Percentiles rank a stretch among this genome's conserved stretches.
Evolutionary conservation across 2,797 vertebrate genomes (phyloP).

Genomic region (Sandelia bainsii): DNA sequence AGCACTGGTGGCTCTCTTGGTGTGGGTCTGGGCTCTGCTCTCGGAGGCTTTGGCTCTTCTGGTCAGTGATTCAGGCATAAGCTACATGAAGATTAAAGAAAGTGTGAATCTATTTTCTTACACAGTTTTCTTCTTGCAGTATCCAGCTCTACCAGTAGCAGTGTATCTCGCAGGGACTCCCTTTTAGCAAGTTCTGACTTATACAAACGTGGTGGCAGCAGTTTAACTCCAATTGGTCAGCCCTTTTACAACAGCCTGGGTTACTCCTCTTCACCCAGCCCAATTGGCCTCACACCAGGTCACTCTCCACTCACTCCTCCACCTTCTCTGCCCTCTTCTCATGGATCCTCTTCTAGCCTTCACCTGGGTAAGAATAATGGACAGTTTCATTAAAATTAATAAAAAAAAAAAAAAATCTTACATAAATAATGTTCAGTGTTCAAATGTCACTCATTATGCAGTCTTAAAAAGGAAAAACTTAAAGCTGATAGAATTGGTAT

Average conservation of each 20-base stretch:
- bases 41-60: slow-evolving; percentile 96
- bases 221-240: slow-evolving; percentile 97
- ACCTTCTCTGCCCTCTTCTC: slow-evolving; percentile 95
- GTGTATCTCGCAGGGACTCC: slow-evolving; percentile 96
- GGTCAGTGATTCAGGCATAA: slow-evolving; percentile 82
- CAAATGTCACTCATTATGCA: not conserved
- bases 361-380: slow-evolving; percentile 89
- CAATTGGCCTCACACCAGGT: slow-evolving; percentile 96
- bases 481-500: not conserved
- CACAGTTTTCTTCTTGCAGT: slow-evolving; percentile 78
- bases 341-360: slow-evolving; percentile 98
- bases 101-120: not conserved
- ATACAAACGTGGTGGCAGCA: slow-evolving; percentile 97
- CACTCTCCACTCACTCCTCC: slow-evolving; percentile 99
- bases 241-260: slow-evolving; percentile 99
- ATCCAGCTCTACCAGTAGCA: slow-evolving; percentile 96
- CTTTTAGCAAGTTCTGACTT: slow-evolving; percentile 96
- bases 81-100: not conserved
- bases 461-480: not conserved
- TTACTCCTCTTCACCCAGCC: slow-evolving; percentile 98
- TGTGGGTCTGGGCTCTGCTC: slow-evolving; percentile 94
- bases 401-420: not conserved
- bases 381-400: not conserved
- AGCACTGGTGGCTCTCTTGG: slow-evolving; percentile 90
- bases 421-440: too few relatives aligned